Evolutionary conservation across 1,140 invertebrate genomes (phyloP), one percentile per base, ranked within the genome.

Genomic region (Monochamus saltuarius): DNA sequence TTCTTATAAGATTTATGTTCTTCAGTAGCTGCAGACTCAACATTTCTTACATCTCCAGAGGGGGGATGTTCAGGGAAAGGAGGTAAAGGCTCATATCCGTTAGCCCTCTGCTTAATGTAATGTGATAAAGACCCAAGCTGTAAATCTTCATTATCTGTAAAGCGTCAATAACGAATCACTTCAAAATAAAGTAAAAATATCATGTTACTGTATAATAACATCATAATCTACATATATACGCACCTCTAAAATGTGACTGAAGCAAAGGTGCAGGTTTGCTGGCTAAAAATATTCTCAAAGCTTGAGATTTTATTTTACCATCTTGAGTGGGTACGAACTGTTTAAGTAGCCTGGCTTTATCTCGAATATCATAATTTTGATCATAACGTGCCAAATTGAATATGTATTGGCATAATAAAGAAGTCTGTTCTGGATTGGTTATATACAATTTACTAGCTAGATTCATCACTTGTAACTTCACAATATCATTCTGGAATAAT

Each of bases 301-400:
- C 89, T 77, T 90, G 83, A 57, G 86, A 81, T 0, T 84, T 75
- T 4, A 97, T 69, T 80, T 73, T 64, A 71, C 56, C 77, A 74
- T 59, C 81, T 81, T 49, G 81, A 75, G 9, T 87, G 84, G 69
- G 91, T 86, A 96, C 85, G 66, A 98, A 89, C 34, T 89, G 87
- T 17, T 87, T 84, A 13, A 98, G 79, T 69, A 98, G 89, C 16
- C 97, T 79, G 2, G 93, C 92, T 1, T 96, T 82, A 80, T 99
- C 98, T 38, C 98, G 81, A 39, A 99, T 96, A 79, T 99, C 97
- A 74, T 99, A 99, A 77, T 95, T 98, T 51, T 90, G 87, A 81
- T 99, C 98, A 76, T 99, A 99, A 69, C 96, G 93, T 0, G 98
- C 97, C 69, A 99, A 80, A 72, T 95, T 95, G 62, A 99, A 91